Conservation (phyloP, 2,113 vertebrate species). For the Cygnus atratus region DNA sequence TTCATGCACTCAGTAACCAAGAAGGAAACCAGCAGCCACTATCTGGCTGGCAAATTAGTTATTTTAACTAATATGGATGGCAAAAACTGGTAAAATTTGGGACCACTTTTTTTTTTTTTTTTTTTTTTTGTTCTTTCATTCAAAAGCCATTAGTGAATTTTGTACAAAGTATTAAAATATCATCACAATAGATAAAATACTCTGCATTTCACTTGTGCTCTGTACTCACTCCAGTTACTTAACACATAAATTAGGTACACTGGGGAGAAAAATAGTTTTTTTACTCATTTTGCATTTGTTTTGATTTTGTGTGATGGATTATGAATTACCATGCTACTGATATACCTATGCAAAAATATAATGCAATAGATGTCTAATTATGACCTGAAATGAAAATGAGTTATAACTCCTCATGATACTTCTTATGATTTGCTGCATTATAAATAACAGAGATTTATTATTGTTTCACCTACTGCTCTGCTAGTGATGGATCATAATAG, state of each 20-base stretch:
- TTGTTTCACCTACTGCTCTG: conserved; percentile 66
- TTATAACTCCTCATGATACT: conserved; percentile 68
- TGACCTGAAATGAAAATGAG: conserved; percentile 63
- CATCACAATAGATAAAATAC: conserved; percentile 17
- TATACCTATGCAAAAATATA: conserved; percentile 57
- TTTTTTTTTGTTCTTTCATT: conserved; percentile 8
- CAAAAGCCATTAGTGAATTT: conserved; percentile 35
- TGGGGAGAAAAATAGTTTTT: conserved; percentile 7
- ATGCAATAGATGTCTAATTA: conserved; percentile 66
- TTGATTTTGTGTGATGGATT: conserved; percentile 39
- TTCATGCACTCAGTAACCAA: neutral
- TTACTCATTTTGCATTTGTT: conserved; percentile 17
- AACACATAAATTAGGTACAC: neutral
- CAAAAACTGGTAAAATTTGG: neutral
- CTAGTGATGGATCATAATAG: conserved; percentile 76
- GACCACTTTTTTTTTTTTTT: neutral
- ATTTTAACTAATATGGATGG: neutral
- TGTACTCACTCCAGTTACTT: neutral
- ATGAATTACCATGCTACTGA: conserved; percentile 45
- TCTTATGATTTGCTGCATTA: conserved; percentile 74
- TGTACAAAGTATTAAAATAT: conserved; percentile 27
- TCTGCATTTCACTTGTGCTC: neutral
- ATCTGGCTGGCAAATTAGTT: neutral
- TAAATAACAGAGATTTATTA: conserved; percentile 80
- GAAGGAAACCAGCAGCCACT: neutral